Evolutionary conservation across 37 sponge, comb jelly and placozoan genomes (phyloP).

Genomic region (Halichondria panicea): DNA sequence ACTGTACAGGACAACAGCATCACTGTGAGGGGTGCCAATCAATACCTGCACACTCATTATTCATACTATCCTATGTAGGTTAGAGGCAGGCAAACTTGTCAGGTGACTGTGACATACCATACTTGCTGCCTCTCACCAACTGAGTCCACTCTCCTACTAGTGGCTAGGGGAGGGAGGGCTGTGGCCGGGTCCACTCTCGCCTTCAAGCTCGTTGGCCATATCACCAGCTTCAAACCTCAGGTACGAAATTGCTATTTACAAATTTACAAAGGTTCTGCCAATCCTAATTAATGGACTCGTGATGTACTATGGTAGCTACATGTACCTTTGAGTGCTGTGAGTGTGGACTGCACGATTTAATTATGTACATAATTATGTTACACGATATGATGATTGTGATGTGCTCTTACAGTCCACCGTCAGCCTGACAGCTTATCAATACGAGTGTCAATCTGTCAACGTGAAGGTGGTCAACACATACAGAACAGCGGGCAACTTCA

Average conservation of each 20-base stretch:
- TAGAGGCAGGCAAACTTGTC: slow-evolving; percentile 3
- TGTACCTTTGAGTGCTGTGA: no score
- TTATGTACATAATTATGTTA: neutral
- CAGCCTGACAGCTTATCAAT: slow-evolving; percentile 15
- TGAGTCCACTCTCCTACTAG: slow-evolving; percentile 55
- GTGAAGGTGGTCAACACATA: slow-evolving; percentile 17
- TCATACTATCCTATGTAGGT: slow-evolving; percentile 17
- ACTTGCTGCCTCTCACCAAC: slow-evolving; percentile 1
- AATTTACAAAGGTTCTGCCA: neutral
- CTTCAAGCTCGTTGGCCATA: slow-evolving; percentile 51
- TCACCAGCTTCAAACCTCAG: slow-evolving; percentile 60
- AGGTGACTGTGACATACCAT: slow-evolving; percentile 26
- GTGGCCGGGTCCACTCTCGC: slow-evolving; percentile 46
- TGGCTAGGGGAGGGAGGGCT: slow-evolving; percentile 32
- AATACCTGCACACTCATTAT: neutral
- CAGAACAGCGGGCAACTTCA: slow-evolving; percentile 9
- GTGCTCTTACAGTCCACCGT: slow-evolving; percentile 10
- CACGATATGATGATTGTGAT: neutral
- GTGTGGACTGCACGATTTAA: no score
- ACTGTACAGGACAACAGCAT: neutral
- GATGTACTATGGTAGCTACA: no score
- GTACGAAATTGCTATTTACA: slow-evolving; percentile 22
- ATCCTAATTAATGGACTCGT: neutral
- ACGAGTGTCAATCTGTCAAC: slow-evolving; percentile 1
- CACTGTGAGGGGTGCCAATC: slow-evolving; percentile 10